Base-by-base conservation (phyloP, 2,797 vertebrate species). In the Sebastiscus albofasciatus region DNA sequence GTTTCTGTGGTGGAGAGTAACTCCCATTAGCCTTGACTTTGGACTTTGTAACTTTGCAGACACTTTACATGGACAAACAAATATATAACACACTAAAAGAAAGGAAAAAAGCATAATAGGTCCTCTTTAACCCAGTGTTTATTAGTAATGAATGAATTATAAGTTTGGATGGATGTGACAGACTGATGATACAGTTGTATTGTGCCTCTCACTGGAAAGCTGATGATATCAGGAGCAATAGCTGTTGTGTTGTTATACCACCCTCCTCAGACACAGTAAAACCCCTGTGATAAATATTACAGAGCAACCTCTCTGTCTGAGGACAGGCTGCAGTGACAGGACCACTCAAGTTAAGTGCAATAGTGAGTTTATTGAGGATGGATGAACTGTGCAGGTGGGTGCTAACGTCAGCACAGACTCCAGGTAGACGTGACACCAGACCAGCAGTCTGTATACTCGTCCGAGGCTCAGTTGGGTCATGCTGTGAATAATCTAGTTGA, bases 271-370 rank as follows among this genome's bases (percentile, higher is more conserved):
- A 80, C 59, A 60, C 33, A 70, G 78, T 70, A n/a, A 80, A 88
- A 70, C 61, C 56, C 42, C 20, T 52, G 49, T 67, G 33, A 87
- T 92, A 78, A 91, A 92, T 93, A 89, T 87, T 89, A 76, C 72
- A 93, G 67, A 49, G 68, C 46, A 72, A 36, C 74, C 66, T 88
- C 76, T 81, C 67, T 68, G 56, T 61, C 27, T 31, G 66, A 84
- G 75, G 86, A 82, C 77, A 64, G 49, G 66, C 79, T 60, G 79
- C 82, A 79, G 85, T 80, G 82, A 90, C 82, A 81, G 84, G 55
- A 87, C 76, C 90, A 89, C 92, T 93, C 87, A 88, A 67, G 55
- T 66, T 78, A 89, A 89, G 90, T 91, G 89, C 90, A 88, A 52
- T 73, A 54, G 60, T 82, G 60, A 83, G 79, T 90, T 89, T 77